Base-by-base conservation (phyloP, 2,113 vertebrate species). In the Junco hyemalis region DNA sequence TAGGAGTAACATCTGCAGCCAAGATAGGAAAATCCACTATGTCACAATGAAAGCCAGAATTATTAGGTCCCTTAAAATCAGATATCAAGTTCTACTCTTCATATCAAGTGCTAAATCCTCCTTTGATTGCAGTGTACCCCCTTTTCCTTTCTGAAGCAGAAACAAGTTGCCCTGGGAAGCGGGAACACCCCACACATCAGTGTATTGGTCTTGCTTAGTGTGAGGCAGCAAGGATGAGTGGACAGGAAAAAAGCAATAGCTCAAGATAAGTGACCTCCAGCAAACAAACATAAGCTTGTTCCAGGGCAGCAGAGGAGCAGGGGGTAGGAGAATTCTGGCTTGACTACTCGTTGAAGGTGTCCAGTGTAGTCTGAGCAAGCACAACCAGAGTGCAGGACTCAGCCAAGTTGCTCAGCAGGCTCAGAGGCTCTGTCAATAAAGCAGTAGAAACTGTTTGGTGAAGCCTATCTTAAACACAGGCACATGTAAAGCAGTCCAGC, bases 261-360 rank as follows among this genome's bases (percentile, higher is more conserved):
- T 93, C 29, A 33, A 70, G 79, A 86, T 63, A 74, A 91, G 51
- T 2, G 16, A 86, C 60, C 51, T 93, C 24, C 60, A 81, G 60
- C 59, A 93, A 94, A 96, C 83, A 95, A 96, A 79, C 84, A 66
- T 15, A 47, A 48, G 51, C 64, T 74, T 86, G 71, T 74, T 80
- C 50, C 40, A 66, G 85, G 79, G 68, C 79, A 86, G 86, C 31
- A 72, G 47, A 83, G 25, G 63, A 90, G 71, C 64, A 80, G 44
- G 26, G 74, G 36, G 47, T 64, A 54, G 76, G 64, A 88, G 36
- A 51, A 82, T 90, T 90, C 82, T 96, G 90, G 71, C 95, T 90
- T 66, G 17, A 26, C 13, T 82, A 36, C 38, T 29, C 2, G 1
- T 11, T 90, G 70, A 33, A 91, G 72, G 29, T 74, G 60, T 81